phyloP scores from a whole-genome alignment of 2,113 vertebrate genomes.

The Thoracochromis brauschi region DNA sequence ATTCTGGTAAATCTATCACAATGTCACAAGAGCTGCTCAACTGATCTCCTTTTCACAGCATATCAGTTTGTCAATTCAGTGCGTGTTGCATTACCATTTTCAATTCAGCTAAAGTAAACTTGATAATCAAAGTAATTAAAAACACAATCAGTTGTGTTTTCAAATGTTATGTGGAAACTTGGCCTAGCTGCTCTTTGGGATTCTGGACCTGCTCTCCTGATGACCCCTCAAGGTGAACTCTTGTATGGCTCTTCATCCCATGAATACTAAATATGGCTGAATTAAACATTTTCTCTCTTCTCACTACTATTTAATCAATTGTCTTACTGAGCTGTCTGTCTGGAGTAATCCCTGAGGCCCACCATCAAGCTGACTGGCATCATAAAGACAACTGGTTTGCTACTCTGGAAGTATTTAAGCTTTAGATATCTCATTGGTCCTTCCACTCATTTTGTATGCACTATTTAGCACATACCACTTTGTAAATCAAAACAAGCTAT shows the following conservation, averaged over 20 bases:
- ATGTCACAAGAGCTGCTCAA: background rate
- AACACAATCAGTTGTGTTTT: slow-evolving; percentile 65
- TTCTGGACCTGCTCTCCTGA: slow-evolving; percentile 51
- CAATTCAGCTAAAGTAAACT: slow-evolving; percentile 65
- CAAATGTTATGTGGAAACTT: slow-evolving; percentile 44
- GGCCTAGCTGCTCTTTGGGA: slow-evolving; percentile 50
- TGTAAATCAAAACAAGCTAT: background rate
- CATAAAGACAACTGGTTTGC: slow-evolving; percentile 30
- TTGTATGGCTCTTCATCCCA: slow-evolving; percentile 51
- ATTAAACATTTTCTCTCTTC: slow-evolving; percentile 65
- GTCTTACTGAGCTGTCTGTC: slow-evolving; percentile 57
- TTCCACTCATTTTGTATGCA: background rate
- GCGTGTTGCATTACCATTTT: slow-evolving; percentile 50
- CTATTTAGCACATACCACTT: background rate
- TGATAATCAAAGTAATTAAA: slow-evolving; percentile 69
- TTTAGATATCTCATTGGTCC: background rate
- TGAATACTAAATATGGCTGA: slow-evolving; percentile 68
- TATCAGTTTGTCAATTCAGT: slow-evolving; percentile 22
- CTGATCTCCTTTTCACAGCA: background rate
- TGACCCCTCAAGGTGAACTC: slow-evolving; percentile 74
- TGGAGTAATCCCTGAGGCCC: slow-evolving; percentile 49
- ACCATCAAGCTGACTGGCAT: slow-evolving; percentile 43
- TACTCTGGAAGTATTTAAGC: slow-evolving; percentile 14
- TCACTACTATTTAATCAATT: slow-evolving; percentile 68
- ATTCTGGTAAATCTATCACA: background rate